Evolutionary conservation across 2,797 vertebrate species (phyloP).

Genomic region (Hemibagrus guttatus): DNA sequence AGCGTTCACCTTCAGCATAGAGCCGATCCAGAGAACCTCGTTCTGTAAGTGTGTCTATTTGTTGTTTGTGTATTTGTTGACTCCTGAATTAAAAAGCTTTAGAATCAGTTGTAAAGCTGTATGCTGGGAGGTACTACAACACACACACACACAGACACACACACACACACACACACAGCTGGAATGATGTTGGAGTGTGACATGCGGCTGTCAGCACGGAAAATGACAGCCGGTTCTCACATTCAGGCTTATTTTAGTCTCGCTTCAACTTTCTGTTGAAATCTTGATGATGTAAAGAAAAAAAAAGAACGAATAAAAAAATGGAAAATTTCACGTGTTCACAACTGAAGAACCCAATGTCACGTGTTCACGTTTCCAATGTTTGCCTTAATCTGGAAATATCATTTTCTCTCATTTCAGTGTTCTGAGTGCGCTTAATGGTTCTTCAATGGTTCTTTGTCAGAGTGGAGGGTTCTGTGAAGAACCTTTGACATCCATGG

Average conservation of each 20-base stretch:
- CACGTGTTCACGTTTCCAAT: neutral
- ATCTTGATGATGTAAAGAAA: neutral
- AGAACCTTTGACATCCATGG: too few species aligned
- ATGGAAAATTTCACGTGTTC: neutral
- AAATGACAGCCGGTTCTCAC: slow-evolving; percentile 5
- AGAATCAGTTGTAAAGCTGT: neutral
- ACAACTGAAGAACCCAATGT: neutral
- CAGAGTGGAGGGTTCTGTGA: too few species aligned
- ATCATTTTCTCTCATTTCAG: neutral
- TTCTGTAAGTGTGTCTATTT: neutral
- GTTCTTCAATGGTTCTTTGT: too few species aligned
- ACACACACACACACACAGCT: neutral
- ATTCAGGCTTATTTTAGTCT: neutral
- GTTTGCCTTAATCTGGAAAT: neutral
- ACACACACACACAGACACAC: slow-evolving; percentile 3
- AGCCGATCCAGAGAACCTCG: neutral
- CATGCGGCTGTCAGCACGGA: slow-evolving; percentile 4
- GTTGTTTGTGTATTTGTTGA: neutral
- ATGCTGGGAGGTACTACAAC: neutral
- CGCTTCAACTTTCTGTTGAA: neutral
- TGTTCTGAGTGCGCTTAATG: too few species aligned
- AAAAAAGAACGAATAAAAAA: neutral
- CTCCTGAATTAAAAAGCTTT: neutral
- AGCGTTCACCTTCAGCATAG: neutral
- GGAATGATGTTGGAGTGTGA: slow-evolving; percentile 8